These are phyloP conservation scores for Setophaga petechia DNA, from an alignment of 2,113 vertebrate species.

Conservation along the genomic window DNA sequence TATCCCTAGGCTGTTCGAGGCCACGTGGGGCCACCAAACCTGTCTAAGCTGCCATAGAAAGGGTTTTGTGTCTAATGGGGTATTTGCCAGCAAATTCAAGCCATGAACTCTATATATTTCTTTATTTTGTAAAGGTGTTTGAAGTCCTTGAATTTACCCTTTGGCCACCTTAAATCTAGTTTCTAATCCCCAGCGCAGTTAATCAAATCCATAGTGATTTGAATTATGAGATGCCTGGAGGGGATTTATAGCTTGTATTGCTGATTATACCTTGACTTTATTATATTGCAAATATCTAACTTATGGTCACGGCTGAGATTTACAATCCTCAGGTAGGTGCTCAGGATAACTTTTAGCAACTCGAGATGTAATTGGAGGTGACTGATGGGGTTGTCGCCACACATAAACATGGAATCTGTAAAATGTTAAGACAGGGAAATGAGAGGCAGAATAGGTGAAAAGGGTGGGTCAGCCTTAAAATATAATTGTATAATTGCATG, in stretches of 20 bases:
- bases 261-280: conserved; percentile 52
- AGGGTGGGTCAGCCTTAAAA: neutral
- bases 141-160: conserved; percentile 51
- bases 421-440: neutral
- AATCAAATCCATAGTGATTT: conserved; percentile 27
- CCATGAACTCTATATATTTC: neutral
- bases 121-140: conserved; percentile 34
- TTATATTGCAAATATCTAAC: conserved; percentile 35
- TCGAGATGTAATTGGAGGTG: neutral
- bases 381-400: neutral
- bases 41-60: neutral
- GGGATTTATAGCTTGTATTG: conserved; percentile 35
- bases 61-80: conserved; percentile 27
- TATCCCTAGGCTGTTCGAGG: accelerated
- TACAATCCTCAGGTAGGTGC: conserved; percentile 41
- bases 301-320: neutral
- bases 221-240: conserved; percentile 42
- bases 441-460: neutral
- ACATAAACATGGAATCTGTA: neutral
- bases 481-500: neutral
- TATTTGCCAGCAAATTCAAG: neutral
- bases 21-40: neutral
- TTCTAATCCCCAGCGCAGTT: neutral
- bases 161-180: conserved; percentile 29
- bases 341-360: conserved; percentile 11